A percentile compares a stretch with the other conserved stretches of the same genome.
These are phyloP conservation scores for Drosophila gunungcola DNA, from an alignment of 1,140 invertebrate genomes.

Conservation along the genomic window DNA sequence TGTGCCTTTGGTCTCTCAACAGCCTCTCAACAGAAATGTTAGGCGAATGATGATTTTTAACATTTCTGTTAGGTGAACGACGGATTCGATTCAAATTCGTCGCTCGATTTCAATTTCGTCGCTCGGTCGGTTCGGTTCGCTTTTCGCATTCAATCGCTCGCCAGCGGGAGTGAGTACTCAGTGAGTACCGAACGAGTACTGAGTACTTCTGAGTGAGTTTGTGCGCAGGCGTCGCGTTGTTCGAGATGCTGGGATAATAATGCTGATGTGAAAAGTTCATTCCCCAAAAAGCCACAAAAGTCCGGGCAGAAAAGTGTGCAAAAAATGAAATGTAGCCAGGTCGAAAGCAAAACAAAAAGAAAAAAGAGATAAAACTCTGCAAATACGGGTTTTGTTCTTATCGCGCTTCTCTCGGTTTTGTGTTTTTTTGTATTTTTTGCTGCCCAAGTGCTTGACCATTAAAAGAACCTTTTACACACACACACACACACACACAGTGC, in stretches of 20 bases:
- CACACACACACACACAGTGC: conserved; percentile 31
- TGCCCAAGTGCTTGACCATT: conserved; percentile 66
- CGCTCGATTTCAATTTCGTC: conserved; percentile 11
- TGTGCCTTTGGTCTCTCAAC: too few relatives aligned
- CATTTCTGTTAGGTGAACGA: too few relatives aligned
- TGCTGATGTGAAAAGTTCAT: conserved; percentile 35
- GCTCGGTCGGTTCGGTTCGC: conserved; percentile 61
- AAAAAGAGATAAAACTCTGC: conserved; percentile 40
- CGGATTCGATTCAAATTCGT: too few relatives aligned
- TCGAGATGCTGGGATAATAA: conserved; percentile 29
- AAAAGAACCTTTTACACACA: conserved; percentile 67
- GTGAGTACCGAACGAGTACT: conserved; percentile 17
- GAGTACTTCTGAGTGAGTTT: conserved; percentile 31
- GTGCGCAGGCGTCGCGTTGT: conserved; percentile 42
- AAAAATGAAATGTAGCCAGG: conserved; percentile 66
- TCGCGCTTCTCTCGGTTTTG: conserved; percentile 28
- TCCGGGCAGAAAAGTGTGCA: conserved; percentile 67
- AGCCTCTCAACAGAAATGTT: too few relatives aligned
- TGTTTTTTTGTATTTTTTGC: conserved; percentile 19
- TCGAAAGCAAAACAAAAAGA: conserved; percentile 27
- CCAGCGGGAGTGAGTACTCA: conserved; percentile 44
- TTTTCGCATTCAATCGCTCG: conserved; percentile 1
- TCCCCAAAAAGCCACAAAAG: conserved; percentile 42
- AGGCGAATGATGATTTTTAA: too few relatives aligned
- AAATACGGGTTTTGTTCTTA: conserved; percentile 59